Conservation (phyloP, 2,888 invertebrate genomes). For the Ethmia dodecea region DNA sequence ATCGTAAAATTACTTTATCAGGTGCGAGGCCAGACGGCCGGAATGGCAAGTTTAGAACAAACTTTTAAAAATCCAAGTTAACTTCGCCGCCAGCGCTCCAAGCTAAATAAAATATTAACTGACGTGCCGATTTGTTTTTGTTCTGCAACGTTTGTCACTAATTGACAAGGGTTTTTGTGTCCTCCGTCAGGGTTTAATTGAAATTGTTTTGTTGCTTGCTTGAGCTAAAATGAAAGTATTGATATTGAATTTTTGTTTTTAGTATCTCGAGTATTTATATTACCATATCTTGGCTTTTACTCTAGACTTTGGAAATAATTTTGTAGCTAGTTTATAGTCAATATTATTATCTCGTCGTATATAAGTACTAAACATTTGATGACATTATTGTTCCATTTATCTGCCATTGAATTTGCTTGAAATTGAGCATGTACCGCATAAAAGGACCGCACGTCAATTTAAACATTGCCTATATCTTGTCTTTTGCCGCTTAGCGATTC, state of each 20-base stretch:
- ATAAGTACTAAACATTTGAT: no score
- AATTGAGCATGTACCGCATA: slow-evolving; percentile 46
- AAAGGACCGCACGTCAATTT: slow-evolving; percentile 69
- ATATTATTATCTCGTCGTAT: no score
- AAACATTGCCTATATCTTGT: slow-evolving; percentile 69
- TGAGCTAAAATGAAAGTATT: no score
- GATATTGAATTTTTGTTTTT: no score
- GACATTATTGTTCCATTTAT: slow-evolving; percentile 16
- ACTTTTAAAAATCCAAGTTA: slow-evolving; percentile 75
- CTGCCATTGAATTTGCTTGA: slow-evolving; percentile 14
- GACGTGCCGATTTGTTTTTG: slow-evolving; percentile 50
- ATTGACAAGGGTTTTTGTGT: slow-evolving; percentile 63
- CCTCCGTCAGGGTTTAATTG: slow-evolving; percentile 40
- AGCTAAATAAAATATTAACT: slow-evolving; percentile 66
- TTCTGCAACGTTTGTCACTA: slow-evolving; percentile 46
- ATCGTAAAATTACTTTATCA: slow-evolving; percentile 72
- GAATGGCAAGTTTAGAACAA: slow-evolving; percentile 54
- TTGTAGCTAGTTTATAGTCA: no score
- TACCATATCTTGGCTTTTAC: no score
- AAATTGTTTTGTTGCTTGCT: slow-evolving; percentile 33
- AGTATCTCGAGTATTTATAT: no score
- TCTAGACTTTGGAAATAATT: no score
- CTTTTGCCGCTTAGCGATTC: slow-evolving; percentile 69
- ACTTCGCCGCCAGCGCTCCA: slow-evolving; percentile 47
- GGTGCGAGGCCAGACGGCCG: slow-evolving; percentile 59